Evolutionary conservation across 1,140 invertebrate genomes (phyloP).

Genomic region (Ceratoteleas bidentatus): DNA sequence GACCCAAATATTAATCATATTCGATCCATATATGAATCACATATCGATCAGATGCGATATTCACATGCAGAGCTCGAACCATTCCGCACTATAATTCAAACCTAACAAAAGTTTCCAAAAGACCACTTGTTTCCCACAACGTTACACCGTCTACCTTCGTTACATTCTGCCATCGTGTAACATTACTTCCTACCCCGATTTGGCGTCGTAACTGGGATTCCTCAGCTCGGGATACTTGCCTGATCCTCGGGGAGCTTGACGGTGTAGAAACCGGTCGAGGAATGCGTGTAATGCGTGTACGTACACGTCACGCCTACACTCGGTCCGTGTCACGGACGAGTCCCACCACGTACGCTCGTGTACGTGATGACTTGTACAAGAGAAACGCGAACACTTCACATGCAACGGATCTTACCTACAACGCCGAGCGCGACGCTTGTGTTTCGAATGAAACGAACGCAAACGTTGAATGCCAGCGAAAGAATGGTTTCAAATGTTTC

Average conservation of each 20-base stretch:
- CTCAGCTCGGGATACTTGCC: constrained; percentile 72
- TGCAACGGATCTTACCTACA: constrained; percentile 53
- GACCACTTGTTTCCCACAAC: too few species aligned
- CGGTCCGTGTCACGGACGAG: constrained; percentile 72
- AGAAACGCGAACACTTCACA: constrained; percentile 54
- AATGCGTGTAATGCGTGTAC: constrained; percentile 80
- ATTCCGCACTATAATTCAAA: too few species aligned
- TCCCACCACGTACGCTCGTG: constrained; percentile 51
- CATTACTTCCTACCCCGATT: constrained; percentile 29
- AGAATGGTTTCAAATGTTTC: too few species aligned
- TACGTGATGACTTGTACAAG: constrained; percentile 62
- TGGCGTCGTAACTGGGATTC: constrained; percentile 24
- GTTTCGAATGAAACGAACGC: too few species aligned
- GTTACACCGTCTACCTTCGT: too few species aligned
- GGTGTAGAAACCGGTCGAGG: constrained; percentile 79
- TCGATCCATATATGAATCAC: too few species aligned
- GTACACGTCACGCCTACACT: constrained; percentile 77
- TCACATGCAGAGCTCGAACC: too few species aligned
- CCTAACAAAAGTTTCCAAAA: too few species aligned
- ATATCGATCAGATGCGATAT: too few species aligned
- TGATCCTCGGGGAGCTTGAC: constrained; percentile 77
- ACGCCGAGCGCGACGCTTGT: constrained; percentile 26
- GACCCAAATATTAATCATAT: too few species aligned
- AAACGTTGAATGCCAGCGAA: too few species aligned
- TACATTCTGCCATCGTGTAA: too few species aligned